phyloP scores from a whole-genome alignment of 2,797 vertebrate species.

The Anguilla obscura region DNA sequence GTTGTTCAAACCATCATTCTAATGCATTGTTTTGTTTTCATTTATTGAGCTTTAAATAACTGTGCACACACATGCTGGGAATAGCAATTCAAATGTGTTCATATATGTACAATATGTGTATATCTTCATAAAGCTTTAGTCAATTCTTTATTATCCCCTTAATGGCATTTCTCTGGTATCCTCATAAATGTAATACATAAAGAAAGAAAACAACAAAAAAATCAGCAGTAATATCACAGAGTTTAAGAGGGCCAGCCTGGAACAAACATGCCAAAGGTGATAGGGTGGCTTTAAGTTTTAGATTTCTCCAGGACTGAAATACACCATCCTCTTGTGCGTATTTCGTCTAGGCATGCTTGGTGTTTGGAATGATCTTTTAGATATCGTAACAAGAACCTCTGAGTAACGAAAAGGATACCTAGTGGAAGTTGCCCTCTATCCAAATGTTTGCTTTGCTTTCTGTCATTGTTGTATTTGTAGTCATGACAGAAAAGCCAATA shows the following conservation, averaged over 20 bases:
- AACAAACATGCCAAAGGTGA: background rate
- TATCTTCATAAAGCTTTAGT: background rate
- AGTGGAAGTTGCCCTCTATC: background rate
- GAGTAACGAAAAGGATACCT: background rate
- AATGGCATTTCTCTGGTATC: background rate
- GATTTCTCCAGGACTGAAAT: background rate
- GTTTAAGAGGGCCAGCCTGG: background rate
- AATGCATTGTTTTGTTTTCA: background rate
- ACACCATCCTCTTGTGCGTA: background rate
- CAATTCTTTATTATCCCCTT: background rate
- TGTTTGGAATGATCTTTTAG: background rate
- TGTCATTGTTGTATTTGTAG: background rate
- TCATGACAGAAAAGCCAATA: slow-evolving; percentile 1
- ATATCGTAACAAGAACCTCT: background rate
- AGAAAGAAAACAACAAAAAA: background rate
- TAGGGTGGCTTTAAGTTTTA: background rate
- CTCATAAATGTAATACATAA: background rate
- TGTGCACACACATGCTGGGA: background rate
- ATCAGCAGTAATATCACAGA: background rate
- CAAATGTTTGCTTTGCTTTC: background rate
- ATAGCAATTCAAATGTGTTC: background rate
- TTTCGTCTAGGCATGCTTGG: background rate
- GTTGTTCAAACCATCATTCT: background rate
- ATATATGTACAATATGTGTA: background rate
- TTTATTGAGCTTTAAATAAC: background rate